A percentile compares a stretch with the other conserved stretches of the same genome.
phyloP scores from a whole-genome alignment of 2,113 vertebrate species.

The Eurystomus gularis region DNA sequence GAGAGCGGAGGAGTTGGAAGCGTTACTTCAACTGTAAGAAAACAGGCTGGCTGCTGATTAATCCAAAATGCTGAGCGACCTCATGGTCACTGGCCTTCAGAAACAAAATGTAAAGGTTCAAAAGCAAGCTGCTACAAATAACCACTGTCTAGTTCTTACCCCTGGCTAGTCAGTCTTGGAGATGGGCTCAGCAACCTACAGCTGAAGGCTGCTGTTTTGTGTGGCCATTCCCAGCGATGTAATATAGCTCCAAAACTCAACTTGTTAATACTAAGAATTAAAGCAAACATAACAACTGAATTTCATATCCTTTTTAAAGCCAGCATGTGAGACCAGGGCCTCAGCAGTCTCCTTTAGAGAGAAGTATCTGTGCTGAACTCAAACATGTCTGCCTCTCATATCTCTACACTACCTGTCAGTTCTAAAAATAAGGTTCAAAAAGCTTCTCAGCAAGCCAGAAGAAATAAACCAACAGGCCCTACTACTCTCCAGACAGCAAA shows the following conservation, averaged over 20 bases:
- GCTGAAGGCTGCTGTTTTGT: background rate
- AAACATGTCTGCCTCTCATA: accelerated
- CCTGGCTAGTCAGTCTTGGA: background rate
- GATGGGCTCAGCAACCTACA: background rate
- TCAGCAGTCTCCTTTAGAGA: background rate
- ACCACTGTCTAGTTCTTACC: background rate
- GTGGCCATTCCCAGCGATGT: background rate
- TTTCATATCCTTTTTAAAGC: background rate
- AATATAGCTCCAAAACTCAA: background rate
- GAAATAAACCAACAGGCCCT: background rate
- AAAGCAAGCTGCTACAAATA: background rate
- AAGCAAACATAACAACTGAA: background rate
- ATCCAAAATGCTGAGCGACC: background rate
- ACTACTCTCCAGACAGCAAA: background rate
- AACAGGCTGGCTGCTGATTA: background rate
- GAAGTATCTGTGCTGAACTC: background rate
- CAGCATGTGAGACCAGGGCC: background rate
- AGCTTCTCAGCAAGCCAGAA: background rate
- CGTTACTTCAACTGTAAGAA: background rate
- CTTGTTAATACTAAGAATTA: background rate
- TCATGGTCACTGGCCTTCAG: background rate
- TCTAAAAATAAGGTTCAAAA: background rate
- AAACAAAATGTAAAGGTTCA: background rate
- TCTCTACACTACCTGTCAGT: too few species aligned
- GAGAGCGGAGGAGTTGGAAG: background rate